Evolutionary conservation across 1,140 invertebrate genomes (phyloP).

Genomic region (Pogonognathellus flavescens): DNA sequence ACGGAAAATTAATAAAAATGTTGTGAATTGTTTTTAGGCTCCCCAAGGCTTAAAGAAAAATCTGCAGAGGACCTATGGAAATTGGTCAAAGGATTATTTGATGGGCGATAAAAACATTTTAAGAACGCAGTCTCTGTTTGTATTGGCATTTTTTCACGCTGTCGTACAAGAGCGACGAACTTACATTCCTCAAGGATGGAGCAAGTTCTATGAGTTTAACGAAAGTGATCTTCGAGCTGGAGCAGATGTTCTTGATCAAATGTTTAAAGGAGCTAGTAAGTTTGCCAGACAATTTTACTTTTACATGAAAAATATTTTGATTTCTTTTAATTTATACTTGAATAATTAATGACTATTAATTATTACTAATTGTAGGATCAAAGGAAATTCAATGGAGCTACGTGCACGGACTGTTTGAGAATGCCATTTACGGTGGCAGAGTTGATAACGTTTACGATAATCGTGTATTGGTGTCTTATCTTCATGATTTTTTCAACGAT

Average conservation of each 20-base stretch:
- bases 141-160: slow-evolving; percentile 86
- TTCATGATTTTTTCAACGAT: slow-evolving; percentile 80
- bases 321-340: not conserved
- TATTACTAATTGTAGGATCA: slow-evolving; percentile 59
- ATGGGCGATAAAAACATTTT: slow-evolving; percentile 71
- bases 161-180: slow-evolving; percentile 88
- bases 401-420: slow-evolving; percentile 84
- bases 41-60: slow-evolving; percentile 80
- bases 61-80: slow-evolving; percentile 74
- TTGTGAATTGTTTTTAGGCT: slow-evolving; percentile 70
- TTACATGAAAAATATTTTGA: not conserved
- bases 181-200: slow-evolving; percentile 90
- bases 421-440: slow-evolving; percentile 89
- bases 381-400: slow-evolving; percentile 79
- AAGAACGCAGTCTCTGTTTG: slow-evolving; percentile 76
- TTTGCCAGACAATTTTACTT: not conserved
- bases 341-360: no score
- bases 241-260: slow-evolving; percentile 74
- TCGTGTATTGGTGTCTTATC: slow-evolving; percentile 80
- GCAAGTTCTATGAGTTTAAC: slow-evolving; percentile 91
- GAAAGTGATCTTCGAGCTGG: slow-evolving; percentile 86
- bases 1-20: not conserved
- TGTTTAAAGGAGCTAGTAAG: slow-evolving; percentile 63
- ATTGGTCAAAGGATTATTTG: slow-evolving; percentile 74
- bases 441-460: slow-evolving; percentile 87